phyloP scores from a whole-genome alignment of 2,888 invertebrate genomes.

The Pristionchus japonicus region DNA sequence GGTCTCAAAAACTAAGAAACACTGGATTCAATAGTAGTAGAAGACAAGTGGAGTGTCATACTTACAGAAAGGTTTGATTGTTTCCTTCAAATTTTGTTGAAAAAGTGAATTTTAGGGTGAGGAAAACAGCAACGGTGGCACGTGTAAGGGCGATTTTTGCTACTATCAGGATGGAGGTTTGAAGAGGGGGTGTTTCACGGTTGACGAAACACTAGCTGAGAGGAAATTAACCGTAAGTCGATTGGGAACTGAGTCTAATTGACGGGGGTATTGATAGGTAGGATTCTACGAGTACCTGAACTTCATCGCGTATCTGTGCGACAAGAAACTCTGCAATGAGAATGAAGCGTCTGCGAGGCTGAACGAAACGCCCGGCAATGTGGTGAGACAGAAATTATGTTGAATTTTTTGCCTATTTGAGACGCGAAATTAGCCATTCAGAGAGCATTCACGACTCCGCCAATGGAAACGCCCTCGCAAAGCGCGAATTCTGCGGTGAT shows the following conservation, averaged over 20 bases:
- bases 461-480: background rate
- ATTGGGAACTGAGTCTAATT: too few species aligned
- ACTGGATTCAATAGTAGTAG: background rate
- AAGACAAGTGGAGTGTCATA: background rate
- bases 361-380: background rate
- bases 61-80: background rate
- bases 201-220: background rate
- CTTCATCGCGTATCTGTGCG: background rate
- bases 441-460: background rate
- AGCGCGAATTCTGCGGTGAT: too few species aligned
- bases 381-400: background rate
- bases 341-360: background rate
- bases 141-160: background rate
- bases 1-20: background rate
- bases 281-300: background rate
- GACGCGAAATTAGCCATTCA: too few species aligned
- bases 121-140: background rate
- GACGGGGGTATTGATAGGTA: background rate
- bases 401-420: too few species aligned
- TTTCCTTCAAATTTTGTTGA: background rate
- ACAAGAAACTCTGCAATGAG: background rate
- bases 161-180: background rate
- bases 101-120: background rate
- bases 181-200: background rate
- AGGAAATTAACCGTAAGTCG: background rate